These are phyloP conservation scores for Micromussa lordhowensis DNA, from an alignment of 92 coral and sea anemone species.

Conservation along the genomic window DNA sequence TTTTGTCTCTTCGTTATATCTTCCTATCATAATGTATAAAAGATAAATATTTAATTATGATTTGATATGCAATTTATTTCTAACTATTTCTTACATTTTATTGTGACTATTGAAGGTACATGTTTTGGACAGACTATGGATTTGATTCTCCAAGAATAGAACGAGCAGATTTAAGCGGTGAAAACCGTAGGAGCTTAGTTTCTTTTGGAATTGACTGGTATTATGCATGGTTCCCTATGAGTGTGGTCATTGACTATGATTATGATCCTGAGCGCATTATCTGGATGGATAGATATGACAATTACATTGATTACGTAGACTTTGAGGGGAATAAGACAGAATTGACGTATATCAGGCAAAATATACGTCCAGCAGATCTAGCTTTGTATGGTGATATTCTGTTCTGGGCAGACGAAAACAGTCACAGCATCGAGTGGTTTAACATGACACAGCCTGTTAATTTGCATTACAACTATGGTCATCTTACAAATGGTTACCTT, in stretches of 20 bases:
- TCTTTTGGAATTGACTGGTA: slow-evolving; percentile 9
- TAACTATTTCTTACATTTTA: too few relatives aligned
- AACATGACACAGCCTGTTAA: slow-evolving; percentile 9
- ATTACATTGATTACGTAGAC: slow-evolving; percentile 68
- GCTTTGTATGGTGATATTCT: slow-evolving; percentile 28
- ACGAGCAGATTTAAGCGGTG: slow-evolving; percentile 76
- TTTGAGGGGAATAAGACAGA: slow-evolving; percentile 57
- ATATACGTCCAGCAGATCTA: slow-evolving; percentile 28
- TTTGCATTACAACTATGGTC: slow-evolving; percentile 42
- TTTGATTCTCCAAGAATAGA: slow-evolving; percentile 44
- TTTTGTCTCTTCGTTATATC: too few relatives aligned
- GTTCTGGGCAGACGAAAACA: slow-evolving; percentile 46
- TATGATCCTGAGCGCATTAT: slow-evolving; percentile 27
- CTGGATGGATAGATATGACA: slow-evolving; percentile 75
- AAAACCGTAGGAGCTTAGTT: slow-evolving; percentile 54
- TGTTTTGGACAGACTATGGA: slow-evolving; percentile 84
- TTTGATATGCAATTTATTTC: too few relatives aligned
- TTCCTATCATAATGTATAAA: too few relatives aligned
- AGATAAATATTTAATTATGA: too few relatives aligned
- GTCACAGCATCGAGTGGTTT: slow-evolving; percentile 24
- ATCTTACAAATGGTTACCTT: slow-evolving; percentile 10
- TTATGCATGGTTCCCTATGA: slow-evolving; percentile 45
- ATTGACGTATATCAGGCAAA: background rate
- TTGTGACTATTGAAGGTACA: slow-evolving; percentile 38
- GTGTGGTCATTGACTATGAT: slow-evolving; percentile 68